Percentiles rank a stretch among this genome's conserved stretches.
These are phyloP conservation scores for Tretioscincus oriximinensis DNA, from an alignment of 2,113 vertebrate species.

Conservation along the genomic window DNA sequence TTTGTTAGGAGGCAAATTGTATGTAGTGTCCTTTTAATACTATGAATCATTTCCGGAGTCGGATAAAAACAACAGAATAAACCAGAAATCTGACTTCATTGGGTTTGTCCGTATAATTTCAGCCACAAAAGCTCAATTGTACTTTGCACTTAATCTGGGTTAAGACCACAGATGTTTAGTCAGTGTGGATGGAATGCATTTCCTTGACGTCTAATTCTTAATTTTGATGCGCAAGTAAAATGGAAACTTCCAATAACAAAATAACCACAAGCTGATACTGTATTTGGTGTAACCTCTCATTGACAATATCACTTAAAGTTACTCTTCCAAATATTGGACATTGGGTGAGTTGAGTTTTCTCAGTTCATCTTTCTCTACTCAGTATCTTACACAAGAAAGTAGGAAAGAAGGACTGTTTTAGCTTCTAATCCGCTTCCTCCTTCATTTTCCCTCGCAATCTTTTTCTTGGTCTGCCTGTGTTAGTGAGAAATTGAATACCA, in stretches of 20 bases:
- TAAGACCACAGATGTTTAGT: background rate
- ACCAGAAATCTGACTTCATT: background rate
- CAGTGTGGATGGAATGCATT: background rate
- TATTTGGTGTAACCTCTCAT: too few species aligned
- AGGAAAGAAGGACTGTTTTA: too few species aligned
- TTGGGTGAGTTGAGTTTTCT: too few species aligned
- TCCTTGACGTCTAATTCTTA: background rate
- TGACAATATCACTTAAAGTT: too few species aligned
- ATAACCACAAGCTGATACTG: background rate
- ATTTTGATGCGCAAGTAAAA: background rate
- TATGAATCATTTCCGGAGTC: background rate
- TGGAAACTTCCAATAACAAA: background rate
- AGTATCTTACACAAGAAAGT: too few species aligned
- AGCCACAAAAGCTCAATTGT: background rate
- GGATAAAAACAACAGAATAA: background rate
- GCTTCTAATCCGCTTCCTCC: too few species aligned
- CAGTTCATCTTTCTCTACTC: too few species aligned
- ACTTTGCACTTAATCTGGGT: constrained; percentile 8
- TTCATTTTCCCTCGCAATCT: too few species aligned
- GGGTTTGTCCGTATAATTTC: background rate
- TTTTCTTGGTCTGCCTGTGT: too few species aligned
- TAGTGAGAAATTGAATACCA: background rate
- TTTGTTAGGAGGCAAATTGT: background rate
- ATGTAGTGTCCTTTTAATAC: background rate
- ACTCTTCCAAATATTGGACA: too few species aligned